Evolutionary conservation across 1,140 invertebrate genomes (phyloP).

Genomic region (Pogonomyrmex barbatus): DNA sequence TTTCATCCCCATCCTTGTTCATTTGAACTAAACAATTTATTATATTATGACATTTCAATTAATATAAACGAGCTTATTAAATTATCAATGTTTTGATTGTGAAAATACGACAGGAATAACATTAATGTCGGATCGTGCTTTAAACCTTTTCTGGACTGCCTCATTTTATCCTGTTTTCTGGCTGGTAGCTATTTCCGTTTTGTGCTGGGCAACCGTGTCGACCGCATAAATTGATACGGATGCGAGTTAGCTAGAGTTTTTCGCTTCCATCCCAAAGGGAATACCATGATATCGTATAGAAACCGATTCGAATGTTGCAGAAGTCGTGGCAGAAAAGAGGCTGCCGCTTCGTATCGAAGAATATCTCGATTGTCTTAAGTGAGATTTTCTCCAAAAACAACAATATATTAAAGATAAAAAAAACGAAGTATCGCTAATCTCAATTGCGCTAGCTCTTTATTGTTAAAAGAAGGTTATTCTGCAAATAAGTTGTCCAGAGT

Average conservation of each 20-base stretch:
- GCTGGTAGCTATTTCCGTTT: conserved; percentile 73
- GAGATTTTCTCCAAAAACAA: conserved; percentile 45
- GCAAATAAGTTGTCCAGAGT: conserved; percentile 62
- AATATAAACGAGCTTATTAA: conserved; percentile 43
- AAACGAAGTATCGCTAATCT: conserved; percentile 46
- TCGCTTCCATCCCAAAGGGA: conserved; percentile 79
- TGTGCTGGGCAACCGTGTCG: conserved; percentile 72
- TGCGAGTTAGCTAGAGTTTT: conserved; percentile 85
- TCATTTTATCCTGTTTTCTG: conserved; percentile 70
- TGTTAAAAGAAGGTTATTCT: neutral
- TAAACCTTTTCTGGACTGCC: conserved; percentile 51
- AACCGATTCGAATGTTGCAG: conserved; percentile 61
- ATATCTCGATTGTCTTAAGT: conserved; percentile 56
- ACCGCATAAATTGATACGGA: conserved; percentile 85
- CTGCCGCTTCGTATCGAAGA: conserved; percentile 52
- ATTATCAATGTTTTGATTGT: conserved; percentile 28
- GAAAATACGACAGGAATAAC: conserved; percentile 53
- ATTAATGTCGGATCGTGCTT: conserved; percentile 58
- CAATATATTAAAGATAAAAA: conserved; percentile 42
- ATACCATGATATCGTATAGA: conserved; percentile 52
- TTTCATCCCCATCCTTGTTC: conserved; percentile 26
- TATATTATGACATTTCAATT: conserved; percentile 22
- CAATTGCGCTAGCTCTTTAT: conserved; percentile 51
- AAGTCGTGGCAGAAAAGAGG: conserved; percentile 19
- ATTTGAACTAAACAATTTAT: conserved; percentile 20